phyloP scores from a whole-genome alignment of 2,888 invertebrate species.

The Drosophila kuntzei region DNA sequence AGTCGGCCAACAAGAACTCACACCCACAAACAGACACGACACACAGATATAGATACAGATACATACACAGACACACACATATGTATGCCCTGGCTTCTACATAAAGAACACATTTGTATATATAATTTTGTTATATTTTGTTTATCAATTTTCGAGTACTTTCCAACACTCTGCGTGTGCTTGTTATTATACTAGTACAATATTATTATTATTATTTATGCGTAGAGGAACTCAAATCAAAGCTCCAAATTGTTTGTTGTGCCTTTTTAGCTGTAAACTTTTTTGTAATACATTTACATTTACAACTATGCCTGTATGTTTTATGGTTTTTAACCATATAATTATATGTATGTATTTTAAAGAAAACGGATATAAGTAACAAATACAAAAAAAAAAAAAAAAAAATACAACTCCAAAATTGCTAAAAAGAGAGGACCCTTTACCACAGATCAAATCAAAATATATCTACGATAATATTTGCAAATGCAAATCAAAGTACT shows the following conservation, averaged over 20 bases:
- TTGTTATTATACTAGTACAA: slow-evolving; percentile 37
- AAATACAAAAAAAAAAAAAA: slow-evolving; percentile 31
- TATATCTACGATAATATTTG: slow-evolving; percentile 50
- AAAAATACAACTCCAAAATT: slow-evolving; percentile 44
- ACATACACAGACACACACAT: slow-evolving; percentile 21
- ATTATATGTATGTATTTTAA: slow-evolving; percentile 48
- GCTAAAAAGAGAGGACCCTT: slow-evolving; percentile 78
- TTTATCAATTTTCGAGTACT: slow-evolving; percentile 45
- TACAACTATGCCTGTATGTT: slow-evolving; percentile 68
- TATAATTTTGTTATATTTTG: slow-evolving; percentile 49
- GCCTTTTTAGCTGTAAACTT: slow-evolving; percentile 61
- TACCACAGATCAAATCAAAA: slow-evolving; percentile 46
- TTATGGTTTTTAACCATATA: slow-evolving; percentile 34
- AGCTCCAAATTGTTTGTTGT: slow-evolving; percentile 65
- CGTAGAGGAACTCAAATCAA: slow-evolving; percentile 45
- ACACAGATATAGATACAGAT: slow-evolving; percentile 14
- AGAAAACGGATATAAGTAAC: slow-evolving; percentile 56
- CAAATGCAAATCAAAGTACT: slow-evolving; percentile 47
- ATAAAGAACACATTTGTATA: slow-evolving; percentile 30
- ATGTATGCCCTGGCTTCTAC: slow-evolving; percentile 46
- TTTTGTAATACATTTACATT: slow-evolving; percentile 52
- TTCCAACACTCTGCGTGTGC: slow-evolving; percentile 68
- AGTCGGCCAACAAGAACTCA: slow-evolving; percentile 37
- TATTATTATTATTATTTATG: slow-evolving; percentile 42
- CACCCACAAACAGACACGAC: slow-evolving; percentile 13